A percentile compares a stretch with the other conserved stretches of the same genome.
phyloP scores from a whole-genome alignment of 2,888 invertebrate species.

The Blera fallax region DNA sequence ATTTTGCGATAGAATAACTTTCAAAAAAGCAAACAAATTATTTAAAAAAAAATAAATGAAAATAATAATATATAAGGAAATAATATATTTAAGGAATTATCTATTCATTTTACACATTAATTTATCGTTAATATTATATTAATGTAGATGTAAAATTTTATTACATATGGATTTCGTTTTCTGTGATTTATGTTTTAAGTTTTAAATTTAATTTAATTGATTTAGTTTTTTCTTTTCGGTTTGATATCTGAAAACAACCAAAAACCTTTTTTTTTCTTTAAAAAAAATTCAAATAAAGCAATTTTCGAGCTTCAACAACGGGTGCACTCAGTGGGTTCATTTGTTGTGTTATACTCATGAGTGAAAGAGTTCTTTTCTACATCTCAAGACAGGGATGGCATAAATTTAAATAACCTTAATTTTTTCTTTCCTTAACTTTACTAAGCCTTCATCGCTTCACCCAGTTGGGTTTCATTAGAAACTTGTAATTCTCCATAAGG shows the following conservation, averaged over 20 bases:
- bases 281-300: background rate
- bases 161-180: slow-evolving; percentile 62
- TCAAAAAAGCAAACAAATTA: slow-evolving; percentile 36
- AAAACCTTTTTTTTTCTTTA: background rate
- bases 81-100: slow-evolving; percentile 24
- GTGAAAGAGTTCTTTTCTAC: background rate
- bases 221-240: background rate
- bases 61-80: slow-evolving; percentile 46
- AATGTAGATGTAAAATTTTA: slow-evolving; percentile 43
- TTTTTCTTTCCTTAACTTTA: no score
- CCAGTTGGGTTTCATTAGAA: no score
- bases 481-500: no score
- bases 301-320: background rate
- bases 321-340: slow-evolving; percentile 13
- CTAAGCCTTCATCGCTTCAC: no score
- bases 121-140: slow-evolving; percentile 39
- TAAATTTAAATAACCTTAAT: no score
- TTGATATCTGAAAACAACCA: no score
- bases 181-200: slow-evolving; percentile 72
- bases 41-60: slow-evolving; percentile 19
- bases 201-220: slow-evolving; percentile 11
- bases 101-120: slow-evolving; percentile 24
- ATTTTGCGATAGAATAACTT: slow-evolving; percentile 35
- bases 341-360: background rate
- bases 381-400: background rate